These are phyloP conservation scores for Helicoverpa zea DNA, from an alignment of 1,140 invertebrate genomes.

Conservation along the genomic window DNA sequence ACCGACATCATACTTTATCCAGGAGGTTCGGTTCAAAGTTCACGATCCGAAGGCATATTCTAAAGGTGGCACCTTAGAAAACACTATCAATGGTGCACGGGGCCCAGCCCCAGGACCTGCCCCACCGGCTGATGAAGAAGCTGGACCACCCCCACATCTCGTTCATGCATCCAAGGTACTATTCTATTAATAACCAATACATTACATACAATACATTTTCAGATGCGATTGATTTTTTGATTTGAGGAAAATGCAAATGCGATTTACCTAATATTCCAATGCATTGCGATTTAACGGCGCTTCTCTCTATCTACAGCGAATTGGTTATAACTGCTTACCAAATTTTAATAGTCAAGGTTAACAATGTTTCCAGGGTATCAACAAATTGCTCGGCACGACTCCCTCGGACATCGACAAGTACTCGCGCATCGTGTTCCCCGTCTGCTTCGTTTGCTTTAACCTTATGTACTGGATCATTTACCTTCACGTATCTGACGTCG, in stretches of 20 bases:
- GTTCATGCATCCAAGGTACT: conserved; percentile 92
- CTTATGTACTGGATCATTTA: conserved; percentile 99
- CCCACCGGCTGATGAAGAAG: conserved; percentile 87
- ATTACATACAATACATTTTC: not conserved
- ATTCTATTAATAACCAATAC: not conserved
- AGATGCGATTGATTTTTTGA: conserved; percentile 1
- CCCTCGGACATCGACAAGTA: conserved; percentile 99
- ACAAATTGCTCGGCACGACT: conserved; percentile 96
- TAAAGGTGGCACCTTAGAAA: conserved; percentile 95
- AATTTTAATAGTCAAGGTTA: conserved; percentile 54
- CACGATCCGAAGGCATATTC: conserved; percentile 96
- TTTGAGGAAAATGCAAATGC: not conserved
- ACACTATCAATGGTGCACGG: conserved; percentile 93
- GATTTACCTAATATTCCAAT: not conserved
- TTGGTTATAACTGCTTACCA: conserved; percentile 42
- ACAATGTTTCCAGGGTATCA: conserved; percentile 90
- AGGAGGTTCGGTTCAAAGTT: conserved; percentile 97
- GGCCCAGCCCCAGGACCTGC: conserved; percentile 69
- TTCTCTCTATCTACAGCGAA: not conserved
- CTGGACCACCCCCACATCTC: conserved; percentile 90
- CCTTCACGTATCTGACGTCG: conserved; percentile 97
- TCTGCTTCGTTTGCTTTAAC: conserved; percentile 99
- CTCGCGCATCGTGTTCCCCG: conserved; percentile 97
- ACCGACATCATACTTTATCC: conserved; percentile 76
- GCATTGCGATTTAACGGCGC: not conserved